These are phyloP conservation scores for Chesias legatella DNA, from an alignment of 2,888 invertebrate genomes.

Conservation along the genomic window DNA sequence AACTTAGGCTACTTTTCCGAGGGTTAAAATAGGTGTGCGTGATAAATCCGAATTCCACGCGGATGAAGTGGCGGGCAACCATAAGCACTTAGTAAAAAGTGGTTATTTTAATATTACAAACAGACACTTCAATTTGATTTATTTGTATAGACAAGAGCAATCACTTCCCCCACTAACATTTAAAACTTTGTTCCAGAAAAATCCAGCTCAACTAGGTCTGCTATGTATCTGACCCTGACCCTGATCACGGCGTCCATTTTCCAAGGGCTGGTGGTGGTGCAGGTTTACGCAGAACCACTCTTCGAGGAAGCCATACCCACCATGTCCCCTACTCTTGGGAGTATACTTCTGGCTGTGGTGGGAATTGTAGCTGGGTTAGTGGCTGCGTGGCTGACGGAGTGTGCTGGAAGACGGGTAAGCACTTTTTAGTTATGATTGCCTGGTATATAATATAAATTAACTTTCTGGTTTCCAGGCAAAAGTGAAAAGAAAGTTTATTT, in stretches of 20 bases:
- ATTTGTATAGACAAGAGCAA: too few species aligned
- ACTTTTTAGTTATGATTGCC: conserved; percentile 15
- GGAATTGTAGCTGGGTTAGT: conserved; percentile 41
- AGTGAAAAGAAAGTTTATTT: too few species aligned
- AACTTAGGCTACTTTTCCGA: too few species aligned
- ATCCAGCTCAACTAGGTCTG: conserved; percentile 49
- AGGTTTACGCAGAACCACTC: conserved; percentile 59
- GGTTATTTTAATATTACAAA: too few species aligned
- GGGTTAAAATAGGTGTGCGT: too few species aligned
- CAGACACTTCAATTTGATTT: too few species aligned
- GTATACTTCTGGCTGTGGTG: conserved; percentile 46
- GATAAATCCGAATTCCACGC: too few species aligned
- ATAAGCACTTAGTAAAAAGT: too few species aligned
- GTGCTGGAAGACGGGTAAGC: conserved; percentile 54
- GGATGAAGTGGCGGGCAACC: too few species aligned
- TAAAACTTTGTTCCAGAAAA: too few species aligned
- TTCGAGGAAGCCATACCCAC: conserved; percentile 51
- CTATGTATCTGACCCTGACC: conserved; percentile 37
- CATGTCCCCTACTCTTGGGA: conserved; percentile 49
- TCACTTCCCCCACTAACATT: too few species aligned
- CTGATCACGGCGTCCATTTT: conserved; percentile 48
- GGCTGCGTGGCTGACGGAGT: conserved; percentile 53
- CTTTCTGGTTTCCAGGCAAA: too few species aligned
- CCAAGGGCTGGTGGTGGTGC: conserved; percentile 57
- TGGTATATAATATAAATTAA: conserved; percentile 25